Evolutionary conservation across 1,140 invertebrate genomes (phyloP), one percentile per base, ranked within the genome.

Genomic region (Bombus superbus): DNA sequence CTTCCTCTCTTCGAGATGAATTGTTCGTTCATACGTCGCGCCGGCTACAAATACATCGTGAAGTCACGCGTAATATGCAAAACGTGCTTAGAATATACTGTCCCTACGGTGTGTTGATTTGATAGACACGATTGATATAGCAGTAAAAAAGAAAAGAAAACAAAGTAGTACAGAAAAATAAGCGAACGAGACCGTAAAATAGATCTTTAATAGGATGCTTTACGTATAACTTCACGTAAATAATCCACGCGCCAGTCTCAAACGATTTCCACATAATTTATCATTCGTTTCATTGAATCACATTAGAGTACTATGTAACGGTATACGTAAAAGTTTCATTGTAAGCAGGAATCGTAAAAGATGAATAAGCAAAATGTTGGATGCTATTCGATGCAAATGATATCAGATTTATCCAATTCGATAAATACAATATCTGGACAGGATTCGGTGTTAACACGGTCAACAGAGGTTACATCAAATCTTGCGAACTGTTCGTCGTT

Each of bases 1-100:
- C 78, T 75, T 85, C 38, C 71, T 85, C 84, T 85, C 69, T n/a
- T 81, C 79, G 71, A 64, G 71, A 81, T 89, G 82, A 87, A 82
- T 88, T 83, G 86, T 89, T 85, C 83, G 77, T 80, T 86, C 85
- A 76, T 86, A 81, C 74, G 57, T 32, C 40, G 75, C 74, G 57
- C 40, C 53, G 75, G 64, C 28, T 40, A 53, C n/a, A 28, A 78
- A 76, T 79, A 71, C 35, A 59, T 69, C 40, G n/a, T 10, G 53
- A 57, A 62, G 53, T 71, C 83, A 72, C 40, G 83, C 53, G 76
- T 71, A 71, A 44, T 35, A 28, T 40, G 75, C 64, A 42, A 71
- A 79, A 79, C 47, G 68, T 84, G 68, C 25, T 79, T 25, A 38
- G 53, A 72, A 57, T 44, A 62, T 73, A 25, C 9, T 22, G n/a